Evolutionary conservation across 2,888 invertebrate species (phyloP), one percentile per base, ranked within the genome.

Genomic region (Parochlus steinenii): DNA sequence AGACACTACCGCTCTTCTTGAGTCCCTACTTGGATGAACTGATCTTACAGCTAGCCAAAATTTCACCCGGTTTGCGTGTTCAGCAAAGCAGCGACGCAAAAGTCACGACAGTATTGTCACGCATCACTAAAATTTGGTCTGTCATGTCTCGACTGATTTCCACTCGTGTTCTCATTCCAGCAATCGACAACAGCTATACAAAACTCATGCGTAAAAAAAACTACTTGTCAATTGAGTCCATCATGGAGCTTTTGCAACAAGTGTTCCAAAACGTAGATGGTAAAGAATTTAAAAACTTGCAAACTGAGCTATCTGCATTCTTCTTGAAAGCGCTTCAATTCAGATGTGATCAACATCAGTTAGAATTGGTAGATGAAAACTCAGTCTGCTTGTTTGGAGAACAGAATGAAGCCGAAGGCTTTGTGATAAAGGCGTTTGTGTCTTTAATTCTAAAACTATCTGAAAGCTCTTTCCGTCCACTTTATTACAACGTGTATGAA

Each of bases 401-500:
- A 31, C 62, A 79, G 1, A 63, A 67, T 22, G 48, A 50, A 10
- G 71, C 82, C 0, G 92, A 93, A 58, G 67, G 67, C 11, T 67
- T 74, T 47, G 70, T 85, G 0, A 70, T 86, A 2, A 71, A 77
- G 43, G 74, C 85, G 0, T 59, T 92, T n/a, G 74, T 81, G 2
- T 65, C 72, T 31, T 65, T 90, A 46, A 75, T 89, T 17, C 58
- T 93, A 32, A 90, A 90, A 56, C 60, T 93, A 18, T 89, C 89
- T 0, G 93, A 93, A 55, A 73, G 75, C 2, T 74, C 75, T 25
- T 95, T 95, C 58, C 70, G 83, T 41, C 89, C 92, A 1, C 67
- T 93, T 47, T 89, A 86, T 56, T 76, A 78, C 47, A 75, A 77
- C 61, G 64, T 92, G 11, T 86, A 77, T 52, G 81, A 83, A 49